Percentiles rank a stretch among this genome's conserved stretches.
Evolutionary conservation across 2,797 vertebrate species (phyloP).

Genomic region (Fundulus diaphanus): DNA sequence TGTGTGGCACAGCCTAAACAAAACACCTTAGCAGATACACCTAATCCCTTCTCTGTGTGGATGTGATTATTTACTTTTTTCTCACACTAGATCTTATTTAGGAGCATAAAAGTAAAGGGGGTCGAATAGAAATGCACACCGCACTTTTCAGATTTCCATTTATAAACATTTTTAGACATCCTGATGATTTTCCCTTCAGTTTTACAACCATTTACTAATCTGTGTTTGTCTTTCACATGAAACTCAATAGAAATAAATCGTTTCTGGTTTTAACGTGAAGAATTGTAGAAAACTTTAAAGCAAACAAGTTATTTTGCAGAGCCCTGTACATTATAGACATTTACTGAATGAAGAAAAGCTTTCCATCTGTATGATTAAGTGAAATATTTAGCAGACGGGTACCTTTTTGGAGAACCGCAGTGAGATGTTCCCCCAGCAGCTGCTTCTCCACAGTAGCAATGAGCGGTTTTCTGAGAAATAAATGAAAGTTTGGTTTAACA

Average conservation of each 20-base stretch:
- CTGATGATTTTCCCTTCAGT: neutral
- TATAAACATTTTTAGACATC: neutral
- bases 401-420: slow-evolving; percentile 98
- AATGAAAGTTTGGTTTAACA: slow-evolving; percentile 42
- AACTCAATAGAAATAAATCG: neutral
- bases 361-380: neutral
- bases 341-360: neutral
- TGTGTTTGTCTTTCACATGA: neutral
- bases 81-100: neutral
- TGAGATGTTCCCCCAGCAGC: slow-evolving; percentile 97
- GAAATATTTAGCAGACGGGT: slow-evolving; percentile 21
- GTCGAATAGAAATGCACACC: neutral
- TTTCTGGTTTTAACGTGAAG: neutral
- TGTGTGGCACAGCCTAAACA: no score
- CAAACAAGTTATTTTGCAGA: no score
- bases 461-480: slow-evolving; percentile 90
- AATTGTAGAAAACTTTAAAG: neutral
- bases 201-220: neutral
- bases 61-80: neutral
- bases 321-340: neutral
- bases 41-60: no score
- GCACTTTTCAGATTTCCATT: neutral
- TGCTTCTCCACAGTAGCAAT: slow-evolving; percentile 98
- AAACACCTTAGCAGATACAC: no score
- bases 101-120: neutral